phyloP scores from a whole-genome alignment of 2,113 vertebrate genomes.

The Nerophis lumbriciformis region DNA sequence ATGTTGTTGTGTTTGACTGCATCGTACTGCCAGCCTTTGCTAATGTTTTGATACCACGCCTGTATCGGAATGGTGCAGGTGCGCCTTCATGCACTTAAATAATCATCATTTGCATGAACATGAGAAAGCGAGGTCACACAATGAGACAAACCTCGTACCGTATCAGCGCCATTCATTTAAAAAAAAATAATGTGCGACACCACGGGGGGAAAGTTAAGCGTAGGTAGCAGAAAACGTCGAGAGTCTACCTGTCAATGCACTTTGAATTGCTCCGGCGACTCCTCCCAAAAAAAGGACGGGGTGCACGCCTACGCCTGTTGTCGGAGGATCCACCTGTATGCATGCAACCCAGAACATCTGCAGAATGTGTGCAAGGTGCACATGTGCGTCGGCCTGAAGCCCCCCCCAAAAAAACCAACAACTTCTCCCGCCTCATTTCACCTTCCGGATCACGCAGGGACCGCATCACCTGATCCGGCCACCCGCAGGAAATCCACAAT shows the following conservation, averaged over 20 bases:
- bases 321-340: constrained; percentile 52
- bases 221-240: not conserved
- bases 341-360: constrained; percentile 25
- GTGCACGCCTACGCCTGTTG: constrained; percentile 1
- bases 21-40: no score
- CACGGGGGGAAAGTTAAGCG: constrained; percentile 2
- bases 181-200: not conserved
- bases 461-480: constrained; percentile 8
- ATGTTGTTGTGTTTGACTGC: no score
- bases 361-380: constrained; percentile 23
- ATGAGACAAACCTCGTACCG: not conserved
- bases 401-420: constrained; percentile 18
- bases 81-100: no score
- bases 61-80: no score
- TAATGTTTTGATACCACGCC: no score
- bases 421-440: constrained; percentile 62
- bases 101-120: no score
- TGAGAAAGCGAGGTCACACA: constrained; percentile 5
- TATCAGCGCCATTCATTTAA: no score
- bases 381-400: constrained; percentile 37
- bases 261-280: not conserved
- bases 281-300: not conserved
- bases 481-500: constrained; percentile 19
- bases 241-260: not conserved
- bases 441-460: constrained; percentile 35